Conservation (phyloP, 1,140 invertebrate species). For the Laodelphax striatellus region DNA sequence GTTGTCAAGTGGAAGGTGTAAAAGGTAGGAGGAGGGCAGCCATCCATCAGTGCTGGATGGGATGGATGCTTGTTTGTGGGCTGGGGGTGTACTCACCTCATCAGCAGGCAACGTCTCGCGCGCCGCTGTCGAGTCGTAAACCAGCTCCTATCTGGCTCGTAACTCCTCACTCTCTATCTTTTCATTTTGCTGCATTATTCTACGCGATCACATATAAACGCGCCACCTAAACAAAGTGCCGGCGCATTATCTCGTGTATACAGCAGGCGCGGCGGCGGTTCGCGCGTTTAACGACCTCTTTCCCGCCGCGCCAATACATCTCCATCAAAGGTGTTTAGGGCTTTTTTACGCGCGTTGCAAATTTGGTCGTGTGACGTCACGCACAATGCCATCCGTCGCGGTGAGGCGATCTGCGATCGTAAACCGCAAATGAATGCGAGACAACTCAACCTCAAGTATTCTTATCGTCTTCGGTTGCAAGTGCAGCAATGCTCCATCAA, state of each 20-base stretch:
- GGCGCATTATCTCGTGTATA: not conserved
- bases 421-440: too few relatives aligned
- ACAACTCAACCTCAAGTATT: too few relatives aligned
- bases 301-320: not conserved
- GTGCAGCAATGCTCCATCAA: too few relatives aligned
- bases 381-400: not conserved
- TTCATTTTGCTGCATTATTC: constrained; percentile 1
- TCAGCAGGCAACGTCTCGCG: not conserved
- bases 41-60: not conserved
- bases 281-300: not conserved
- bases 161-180: not conserved
- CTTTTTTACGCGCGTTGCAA: not conserved
- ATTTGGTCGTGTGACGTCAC: not conserved
- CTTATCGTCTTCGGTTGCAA: too few relatives aligned
- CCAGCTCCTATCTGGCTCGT: not conserved
- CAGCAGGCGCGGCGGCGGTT: not conserved
- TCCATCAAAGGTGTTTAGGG: not conserved
- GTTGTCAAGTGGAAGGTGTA: not conserved
- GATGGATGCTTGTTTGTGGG: too few relatives aligned
- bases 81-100: not conserved
- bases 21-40: not conserved
- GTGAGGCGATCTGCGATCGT: too few relatives aligned
- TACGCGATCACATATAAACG: not conserved
- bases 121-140: not conserved
- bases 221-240: not conserved